Conservation (phyloP, 2,888 invertebrate species). For the Eudasyphora cyanicolor region DNA sequence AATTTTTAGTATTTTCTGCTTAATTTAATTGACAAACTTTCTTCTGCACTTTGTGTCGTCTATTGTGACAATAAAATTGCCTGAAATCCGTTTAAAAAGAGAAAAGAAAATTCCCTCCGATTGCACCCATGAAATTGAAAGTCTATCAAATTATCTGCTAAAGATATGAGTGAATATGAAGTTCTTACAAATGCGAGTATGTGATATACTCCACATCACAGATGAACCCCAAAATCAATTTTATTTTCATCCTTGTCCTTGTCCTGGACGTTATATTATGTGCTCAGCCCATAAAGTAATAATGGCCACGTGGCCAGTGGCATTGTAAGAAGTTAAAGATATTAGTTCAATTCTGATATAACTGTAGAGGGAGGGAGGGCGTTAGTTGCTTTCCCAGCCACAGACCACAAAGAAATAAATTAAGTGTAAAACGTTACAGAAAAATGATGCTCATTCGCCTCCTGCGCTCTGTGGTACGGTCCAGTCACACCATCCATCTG, state of each 20-base stretch:
- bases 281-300: slow-evolving; percentile 10
- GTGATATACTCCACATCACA: neutral
- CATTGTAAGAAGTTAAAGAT: slow-evolving; percentile 46
- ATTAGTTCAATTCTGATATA: slow-evolving; percentile 26
- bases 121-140: slow-evolving; percentile 52
- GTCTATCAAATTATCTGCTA: slow-evolving; percentile 51
- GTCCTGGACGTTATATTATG: neutral
- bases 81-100: slow-evolving; percentile 45
- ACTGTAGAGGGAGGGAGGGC: too few species aligned
- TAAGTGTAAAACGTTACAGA: slow-evolving; percentile 49
- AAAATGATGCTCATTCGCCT: neutral
- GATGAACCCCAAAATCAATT: slow-evolving; percentile 43
- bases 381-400: slow-evolving; percentile 3
- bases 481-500: neutral
- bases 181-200: neutral
- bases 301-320: slow-evolving; percentile 53
- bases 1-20: slow-evolving; percentile 45
- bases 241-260: slow-evolving; percentile 19
- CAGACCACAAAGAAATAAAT: slow-evolving; percentile 45
- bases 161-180: slow-evolving; percentile 11
- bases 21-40: slow-evolving; percentile 54
- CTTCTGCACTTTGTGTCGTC: neutral
- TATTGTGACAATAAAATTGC: slow-evolving; percentile 38
- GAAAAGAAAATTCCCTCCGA: slow-evolving; percentile 20
- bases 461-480: neutral